Percentiles rank a stretch among this genome's conserved stretches.
phyloP scores from a whole-genome alignment of 2,888 invertebrate genomes.

The Hyles lineata region DNA sequence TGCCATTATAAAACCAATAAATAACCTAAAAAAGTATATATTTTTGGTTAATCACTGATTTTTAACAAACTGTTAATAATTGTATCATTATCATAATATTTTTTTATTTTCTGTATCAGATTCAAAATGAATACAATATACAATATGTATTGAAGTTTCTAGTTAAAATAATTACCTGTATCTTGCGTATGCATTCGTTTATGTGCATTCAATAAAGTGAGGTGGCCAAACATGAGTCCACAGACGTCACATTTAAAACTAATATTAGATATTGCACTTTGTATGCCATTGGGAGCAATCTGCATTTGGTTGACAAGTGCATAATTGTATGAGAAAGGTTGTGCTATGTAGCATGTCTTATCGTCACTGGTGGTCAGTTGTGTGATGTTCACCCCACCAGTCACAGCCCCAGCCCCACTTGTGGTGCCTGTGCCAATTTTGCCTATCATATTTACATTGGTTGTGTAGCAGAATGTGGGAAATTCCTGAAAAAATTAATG shows the following conservation, averaged over 20 bases:
- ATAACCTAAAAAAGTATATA: too few relatives aligned
- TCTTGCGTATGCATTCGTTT: slow-evolving; percentile 91
- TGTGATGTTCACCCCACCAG: slow-evolving; percentile 88
- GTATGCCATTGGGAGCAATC: slow-evolving; percentile 87
- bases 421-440: slow-evolving; percentile 82
- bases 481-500: slow-evolving; percentile 77
- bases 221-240: slow-evolving; percentile 93
- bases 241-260: slow-evolving; percentile 96
- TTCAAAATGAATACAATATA: too few relatives aligned
- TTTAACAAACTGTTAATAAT: too few relatives aligned
- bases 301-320: slow-evolving; percentile 95
- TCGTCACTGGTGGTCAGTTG: slow-evolving; percentile 87
- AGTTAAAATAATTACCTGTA: slow-evolving; percentile 64
- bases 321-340: slow-evolving; percentile 92
- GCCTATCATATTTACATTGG: slow-evolving; percentile 88
- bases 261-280: slow-evolving; percentile 91
- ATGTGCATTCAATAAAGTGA: slow-evolving; percentile 93
- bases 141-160: too few relatives aligned
- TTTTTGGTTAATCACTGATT: too few relatives aligned
- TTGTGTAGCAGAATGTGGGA: slow-evolving; percentile 89
- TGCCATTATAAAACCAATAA: too few relatives aligned
- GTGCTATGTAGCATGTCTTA: slow-evolving; percentile 90
- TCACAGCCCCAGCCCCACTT: slow-evolving; percentile 80
- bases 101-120: too few relatives aligned
- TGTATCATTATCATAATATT: too few relatives aligned